Percentiles rank a stretch among this genome's conserved stretches.
phyloP scores from a whole-genome alignment of 1,140 invertebrate genomes.

The Oedothorax gibbosus region DNA sequence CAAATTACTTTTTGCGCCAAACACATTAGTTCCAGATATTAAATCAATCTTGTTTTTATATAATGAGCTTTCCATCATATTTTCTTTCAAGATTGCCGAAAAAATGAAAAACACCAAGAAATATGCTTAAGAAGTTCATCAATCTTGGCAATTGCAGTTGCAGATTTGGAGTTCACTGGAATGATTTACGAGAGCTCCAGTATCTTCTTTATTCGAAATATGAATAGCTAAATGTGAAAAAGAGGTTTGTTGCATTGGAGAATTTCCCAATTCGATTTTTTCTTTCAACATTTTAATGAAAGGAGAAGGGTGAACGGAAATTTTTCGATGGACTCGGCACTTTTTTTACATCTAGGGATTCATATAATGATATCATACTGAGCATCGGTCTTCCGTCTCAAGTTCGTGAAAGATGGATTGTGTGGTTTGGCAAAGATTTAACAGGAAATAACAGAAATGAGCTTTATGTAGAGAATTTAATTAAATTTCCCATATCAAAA shows the following conservation, averaged over 20 bases:
- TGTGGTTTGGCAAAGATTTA: too few relatives aligned
- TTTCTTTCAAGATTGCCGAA: conserved; percentile 27
- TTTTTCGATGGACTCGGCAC: too few relatives aligned
- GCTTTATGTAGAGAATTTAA: too few relatives aligned
- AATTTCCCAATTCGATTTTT: background rate
- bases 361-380: too few relatives aligned
- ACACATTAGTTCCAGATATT: background rate
- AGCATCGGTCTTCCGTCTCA: too few relatives aligned
- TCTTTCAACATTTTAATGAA: too few relatives aligned
- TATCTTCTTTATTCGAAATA: conserved; percentile 49
- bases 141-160: conserved; percentile 45
- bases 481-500: too few relatives aligned
- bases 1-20: background rate
- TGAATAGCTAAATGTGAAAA: background rate
- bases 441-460: too few relatives aligned
- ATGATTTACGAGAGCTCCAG: conserved; percentile 43
- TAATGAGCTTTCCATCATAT: conserved; percentile 41
- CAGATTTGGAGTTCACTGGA: conserved; percentile 27
- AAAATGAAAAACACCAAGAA: conserved; percentile 15
- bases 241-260: background rate
- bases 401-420: too few relatives aligned
- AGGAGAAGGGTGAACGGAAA: too few relatives aligned
- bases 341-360: too few relatives aligned
- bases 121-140: conserved; percentile 36
- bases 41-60: conserved; percentile 31